A percentile compares a stretch with the other conserved stretches of the same genome.
Conservation (phyloP, 2,113 vertebrate genomes). For the Morone saxatilis region DNA sequence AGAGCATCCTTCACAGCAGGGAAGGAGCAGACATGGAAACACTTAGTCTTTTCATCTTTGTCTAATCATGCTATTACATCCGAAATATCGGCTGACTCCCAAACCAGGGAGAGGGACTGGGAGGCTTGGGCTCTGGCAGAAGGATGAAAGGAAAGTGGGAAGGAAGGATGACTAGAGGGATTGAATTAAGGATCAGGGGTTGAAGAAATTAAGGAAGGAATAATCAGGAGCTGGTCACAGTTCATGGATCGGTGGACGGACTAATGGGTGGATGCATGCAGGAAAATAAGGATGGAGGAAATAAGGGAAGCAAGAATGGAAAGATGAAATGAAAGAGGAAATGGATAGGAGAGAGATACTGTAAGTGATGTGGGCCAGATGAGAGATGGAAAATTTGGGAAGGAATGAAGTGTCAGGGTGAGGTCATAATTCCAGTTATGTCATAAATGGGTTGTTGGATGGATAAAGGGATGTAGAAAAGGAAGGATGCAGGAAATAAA, state of each 20-base stretch:
- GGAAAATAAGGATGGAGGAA: not conserved
- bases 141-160: constrained; percentile 21
- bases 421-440: not conserved
- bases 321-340: not conserved
- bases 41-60: constrained; percentile 73
- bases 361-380: not conserved
- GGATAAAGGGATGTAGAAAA: not conserved
- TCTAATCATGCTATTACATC: constrained; percentile 65
- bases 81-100: constrained; percentile 41
- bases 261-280: not conserved
- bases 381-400: not conserved
- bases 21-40: constrained; percentile 42
- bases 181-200: not conserved
- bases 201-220: constrained; percentile 4
- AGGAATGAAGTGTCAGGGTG: not conserved
- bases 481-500: not conserved
- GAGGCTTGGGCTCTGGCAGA: constrained; percentile 16
- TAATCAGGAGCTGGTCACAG: not conserved
- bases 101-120: constrained; percentile 18
- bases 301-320: not conserved
- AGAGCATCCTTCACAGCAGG: constrained; percentile 54
- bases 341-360: not conserved
- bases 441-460: not conserved
- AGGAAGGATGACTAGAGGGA: not conserved
- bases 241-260: not conserved